phyloP scores from a whole-genome alignment of 2,113 vertebrate species.

The Melospiza melodia region DNA sequence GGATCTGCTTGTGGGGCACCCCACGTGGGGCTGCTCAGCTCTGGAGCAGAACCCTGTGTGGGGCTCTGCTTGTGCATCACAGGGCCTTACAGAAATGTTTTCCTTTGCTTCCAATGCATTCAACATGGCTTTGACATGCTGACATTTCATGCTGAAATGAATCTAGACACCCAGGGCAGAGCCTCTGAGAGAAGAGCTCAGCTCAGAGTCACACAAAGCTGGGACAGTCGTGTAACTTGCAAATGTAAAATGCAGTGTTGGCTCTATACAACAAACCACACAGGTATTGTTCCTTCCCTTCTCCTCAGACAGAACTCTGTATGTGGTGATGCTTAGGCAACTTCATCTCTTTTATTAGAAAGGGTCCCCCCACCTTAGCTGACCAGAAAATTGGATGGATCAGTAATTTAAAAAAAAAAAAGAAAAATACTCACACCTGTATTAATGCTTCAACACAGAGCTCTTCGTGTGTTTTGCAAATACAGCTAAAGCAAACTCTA shows the following conservation, averaged over 20 bases:
- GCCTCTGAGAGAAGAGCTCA: not conserved
- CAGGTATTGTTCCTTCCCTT: not conserved
- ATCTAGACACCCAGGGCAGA: not conserved
- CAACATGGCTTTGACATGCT: not conserved
- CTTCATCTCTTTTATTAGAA: not conserved
- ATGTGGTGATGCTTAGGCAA: fast-evolving
- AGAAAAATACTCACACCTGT: not conserved
- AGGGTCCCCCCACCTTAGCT: not conserved
- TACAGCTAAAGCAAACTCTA: not conserved
- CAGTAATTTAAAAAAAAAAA: not conserved
- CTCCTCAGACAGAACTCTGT: not conserved
- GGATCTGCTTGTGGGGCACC: not conserved
- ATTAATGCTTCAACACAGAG: not conserved
- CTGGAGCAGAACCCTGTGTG: too few relatives aligned
- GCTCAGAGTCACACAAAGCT: not conserved
- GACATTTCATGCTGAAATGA: not conserved
- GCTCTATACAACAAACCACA: not conserved
- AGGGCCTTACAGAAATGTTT: not conserved
- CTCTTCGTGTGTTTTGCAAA: not conserved
- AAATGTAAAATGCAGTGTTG: not conserved
- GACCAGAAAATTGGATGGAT: not conserved
- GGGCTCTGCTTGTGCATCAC: not conserved
- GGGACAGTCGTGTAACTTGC: not conserved
- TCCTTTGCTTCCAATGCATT: not conserved
- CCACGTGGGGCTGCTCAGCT: too few relatives aligned